A percentile compares a stretch with the other conserved stretches of the same genome.
phyloP scores from a whole-genome alignment of 2,797 vertebrate genomes.

The Danio kyathit region DNA sequence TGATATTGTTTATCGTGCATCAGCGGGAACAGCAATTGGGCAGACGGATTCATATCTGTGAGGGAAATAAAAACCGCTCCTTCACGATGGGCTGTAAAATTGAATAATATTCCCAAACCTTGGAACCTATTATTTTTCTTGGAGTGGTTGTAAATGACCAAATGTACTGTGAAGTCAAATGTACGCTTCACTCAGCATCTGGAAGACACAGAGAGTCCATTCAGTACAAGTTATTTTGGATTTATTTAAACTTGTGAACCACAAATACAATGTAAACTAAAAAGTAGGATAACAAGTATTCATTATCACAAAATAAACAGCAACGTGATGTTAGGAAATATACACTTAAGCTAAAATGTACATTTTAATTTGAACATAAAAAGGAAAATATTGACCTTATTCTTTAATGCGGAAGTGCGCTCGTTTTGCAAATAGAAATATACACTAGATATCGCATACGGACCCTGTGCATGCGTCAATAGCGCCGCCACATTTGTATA shows the following conservation, averaged over 20 bases:
- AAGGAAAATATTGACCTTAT: too few relatives aligned
- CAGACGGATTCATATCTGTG: constrained; percentile 18
- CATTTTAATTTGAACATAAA: too few relatives aligned
- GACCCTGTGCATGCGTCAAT: too few relatives aligned
- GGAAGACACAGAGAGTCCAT: neutral
- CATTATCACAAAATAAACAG: neutral
- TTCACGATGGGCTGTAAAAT: constrained; percentile 39
- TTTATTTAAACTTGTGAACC: too few relatives aligned
- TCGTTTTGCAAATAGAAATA: too few relatives aligned
- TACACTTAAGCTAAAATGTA: too few relatives aligned
- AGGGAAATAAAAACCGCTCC: constrained; percentile 24
- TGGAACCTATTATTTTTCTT: constrained; percentile 29
- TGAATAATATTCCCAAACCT: constrained; percentile 45
- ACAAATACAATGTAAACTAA: neutral
- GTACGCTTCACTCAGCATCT: neutral
- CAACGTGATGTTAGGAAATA: neutral
- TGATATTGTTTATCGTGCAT: constrained; percentile 49
- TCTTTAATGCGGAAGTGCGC: too few relatives aligned
- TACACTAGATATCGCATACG: too few relatives aligned
- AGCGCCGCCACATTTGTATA: too few relatives aligned
- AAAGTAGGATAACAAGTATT: neutral
- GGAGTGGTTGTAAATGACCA: constrained; percentile 37
- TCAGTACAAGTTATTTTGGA: too few relatives aligned
- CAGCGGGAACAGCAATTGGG: constrained; percentile 31
- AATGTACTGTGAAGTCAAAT: constrained; percentile 24